phyloP scores from a whole-genome alignment of 2,797 vertebrate genomes.

The Neoniphon sammara region DNA sequence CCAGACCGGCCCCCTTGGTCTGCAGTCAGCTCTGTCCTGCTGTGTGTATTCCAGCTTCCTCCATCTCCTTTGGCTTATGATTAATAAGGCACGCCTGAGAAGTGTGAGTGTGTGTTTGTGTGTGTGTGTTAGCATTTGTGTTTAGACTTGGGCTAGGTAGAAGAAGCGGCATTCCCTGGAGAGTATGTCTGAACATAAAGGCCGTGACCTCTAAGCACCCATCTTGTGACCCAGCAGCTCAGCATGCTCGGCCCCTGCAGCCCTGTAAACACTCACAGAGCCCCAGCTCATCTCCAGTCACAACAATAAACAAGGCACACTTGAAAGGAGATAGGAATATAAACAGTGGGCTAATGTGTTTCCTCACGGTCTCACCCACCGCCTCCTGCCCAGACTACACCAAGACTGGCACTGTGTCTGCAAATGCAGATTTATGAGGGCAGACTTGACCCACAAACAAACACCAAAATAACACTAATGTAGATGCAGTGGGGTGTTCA shows the following conservation, averaged over 20 bases:
- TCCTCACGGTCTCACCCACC: slow-evolving; percentile 10
- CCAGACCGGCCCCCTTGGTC: slow-evolving; percentile 35
- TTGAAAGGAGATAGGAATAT: slow-evolving; percentile 42
- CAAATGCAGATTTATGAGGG: slow-evolving; percentile 25
- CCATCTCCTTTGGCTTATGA: slow-evolving; percentile 43
- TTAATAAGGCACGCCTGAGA: slow-evolving; percentile 59
- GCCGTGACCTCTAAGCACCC: slow-evolving; percentile 63
- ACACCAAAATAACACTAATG: neutral
- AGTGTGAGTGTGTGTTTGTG: slow-evolving; percentile 17
- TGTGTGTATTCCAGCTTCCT: slow-evolving; percentile 30
- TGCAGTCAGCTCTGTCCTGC: slow-evolving; percentile 47
- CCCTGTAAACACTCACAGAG: slow-evolving; percentile 53
- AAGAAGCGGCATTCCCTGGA: slow-evolving; percentile 54
- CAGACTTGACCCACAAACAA: slow-evolving; percentile 23
- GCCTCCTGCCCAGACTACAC: slow-evolving; percentile 9
- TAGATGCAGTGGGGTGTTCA: slow-evolving; percentile 22
- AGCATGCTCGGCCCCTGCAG: slow-evolving; percentile 46
- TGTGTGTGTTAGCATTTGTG: neutral
- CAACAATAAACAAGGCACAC: slow-evolving; percentile 51
- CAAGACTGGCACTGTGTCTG: slow-evolving; percentile 22
- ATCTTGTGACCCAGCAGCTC: slow-evolving; percentile 50
- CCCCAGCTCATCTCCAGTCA: slow-evolving; percentile 50
- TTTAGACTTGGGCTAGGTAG: slow-evolving; percentile 32
- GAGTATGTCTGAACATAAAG: slow-evolving; percentile 73
- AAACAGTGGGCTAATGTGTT: slow-evolving; percentile 42